Evolutionary conservation across 2,888 invertebrate genomes (phyloP).

Genomic region (Sabellastarte sp.): DNA sequence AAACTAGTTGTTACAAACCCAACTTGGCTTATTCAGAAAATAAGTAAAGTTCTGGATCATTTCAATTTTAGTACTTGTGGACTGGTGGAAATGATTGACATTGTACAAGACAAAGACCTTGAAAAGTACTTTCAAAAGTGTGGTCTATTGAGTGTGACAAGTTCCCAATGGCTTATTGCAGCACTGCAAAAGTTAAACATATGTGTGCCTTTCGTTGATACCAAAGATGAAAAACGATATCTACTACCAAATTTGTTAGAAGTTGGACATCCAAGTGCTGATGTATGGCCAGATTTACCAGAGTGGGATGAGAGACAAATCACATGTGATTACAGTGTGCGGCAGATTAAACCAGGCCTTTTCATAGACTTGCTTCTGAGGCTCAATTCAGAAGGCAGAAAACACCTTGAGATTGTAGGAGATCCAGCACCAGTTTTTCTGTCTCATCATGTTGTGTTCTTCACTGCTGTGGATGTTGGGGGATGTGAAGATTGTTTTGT

Average conservation of each 20-base stretch:
- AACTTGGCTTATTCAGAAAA: constrained; percentile 32
- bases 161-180: constrained; percentile 33
- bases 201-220: constrained; percentile 27
- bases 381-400: constrained; percentile 28
- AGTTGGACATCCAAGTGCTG: constrained; percentile 28
- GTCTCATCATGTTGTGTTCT: constrained; percentile 35
- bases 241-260: constrained; percentile 33
- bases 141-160: constrained; percentile 15
- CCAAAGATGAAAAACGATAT: constrained; percentile 17
- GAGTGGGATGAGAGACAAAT: constrained; percentile 39
- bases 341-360: constrained; percentile 26
- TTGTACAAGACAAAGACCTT: constrained; percentile 31
- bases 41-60: constrained; percentile 23
- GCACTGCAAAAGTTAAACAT: constrained; percentile 31
- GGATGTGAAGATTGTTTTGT: constrained; percentile 35
- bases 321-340: constrained; percentile 32
- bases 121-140: constrained; percentile 30
- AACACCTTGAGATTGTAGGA: constrained; percentile 27
- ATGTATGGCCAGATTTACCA: constrained; percentile 36
- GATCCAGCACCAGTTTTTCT: constrained; percentile 35
- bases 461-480: constrained; percentile 30
- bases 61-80: constrained; percentile 21
- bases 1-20: constrained; percentile 34
- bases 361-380: constrained; percentile 31
- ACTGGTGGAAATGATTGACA: constrained; percentile 20